Percentiles rank a stretch among this genome's conserved stretches.
phyloP scores from a whole-genome alignment of 2,888 invertebrate genomes.

The Clitarchus hookeri region DNA sequence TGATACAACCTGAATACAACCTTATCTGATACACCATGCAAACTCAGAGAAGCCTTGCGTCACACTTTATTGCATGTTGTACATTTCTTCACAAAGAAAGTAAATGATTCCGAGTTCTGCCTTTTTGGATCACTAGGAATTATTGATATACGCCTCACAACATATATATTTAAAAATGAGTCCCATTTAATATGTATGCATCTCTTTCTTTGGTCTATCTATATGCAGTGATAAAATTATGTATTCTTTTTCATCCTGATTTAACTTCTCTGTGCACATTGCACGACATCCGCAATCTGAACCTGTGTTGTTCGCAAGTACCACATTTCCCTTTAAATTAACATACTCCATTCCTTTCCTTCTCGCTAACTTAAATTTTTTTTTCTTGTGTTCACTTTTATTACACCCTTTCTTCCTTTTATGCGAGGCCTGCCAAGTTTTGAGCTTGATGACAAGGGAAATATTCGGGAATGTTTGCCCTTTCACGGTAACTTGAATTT shows the following conservation, averaged over 20 bases:
- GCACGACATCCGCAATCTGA: neutral
- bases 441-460: too few species aligned
- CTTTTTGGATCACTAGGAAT: neutral
- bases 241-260: neutral
- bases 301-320: neutral
- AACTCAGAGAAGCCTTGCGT: neutral
- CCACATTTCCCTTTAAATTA: neutral
- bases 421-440: too few species aligned
- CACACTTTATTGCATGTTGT: neutral
- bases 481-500: too few species aligned
- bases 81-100: neutral
- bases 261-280: neutral
- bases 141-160: neutral
- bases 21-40: neutral
- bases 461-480: too few species aligned
- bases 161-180: neutral
- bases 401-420: too few species aligned
- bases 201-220: neutral
- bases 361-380: neutral
- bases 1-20: neutral
- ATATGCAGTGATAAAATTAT: neutral
- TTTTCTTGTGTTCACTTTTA: too few species aligned
- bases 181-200: neutral
- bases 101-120: neutral
- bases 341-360: neutral